These are phyloP conservation scores for Mermis nigrescens DNA, from an alignment of 2,888 invertebrate species.

Conservation along the genomic window DNA sequence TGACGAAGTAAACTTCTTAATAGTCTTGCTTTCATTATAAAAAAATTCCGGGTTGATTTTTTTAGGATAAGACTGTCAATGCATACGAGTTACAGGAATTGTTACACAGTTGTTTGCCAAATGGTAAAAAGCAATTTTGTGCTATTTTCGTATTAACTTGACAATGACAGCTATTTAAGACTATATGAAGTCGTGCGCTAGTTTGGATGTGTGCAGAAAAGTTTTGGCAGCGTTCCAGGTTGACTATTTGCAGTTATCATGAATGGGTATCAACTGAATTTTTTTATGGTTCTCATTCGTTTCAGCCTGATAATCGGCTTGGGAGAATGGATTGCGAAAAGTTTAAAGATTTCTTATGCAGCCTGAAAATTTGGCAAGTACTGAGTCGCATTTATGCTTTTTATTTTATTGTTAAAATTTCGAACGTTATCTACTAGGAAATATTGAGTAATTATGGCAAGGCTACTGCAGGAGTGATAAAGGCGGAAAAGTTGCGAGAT, in stretches of 20 bases:
- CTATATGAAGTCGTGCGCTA: constrained; percentile 79
- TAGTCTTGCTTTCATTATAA: constrained; percentile 1
- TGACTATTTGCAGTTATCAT: neutral
- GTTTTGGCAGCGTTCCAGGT: constrained; percentile 70
- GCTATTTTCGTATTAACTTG: too few relatives aligned
- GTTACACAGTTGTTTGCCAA: constrained; percentile 68
- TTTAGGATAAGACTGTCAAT: constrained; percentile 56
- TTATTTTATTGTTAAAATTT: neutral
- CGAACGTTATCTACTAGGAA: constrained; percentile 31
- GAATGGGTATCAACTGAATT: neutral
- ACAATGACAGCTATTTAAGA: too few relatives aligned
- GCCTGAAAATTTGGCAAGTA: constrained; percentile 64
- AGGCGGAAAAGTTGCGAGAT: constrained; percentile 62
- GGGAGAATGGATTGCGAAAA: constrained; percentile 63
- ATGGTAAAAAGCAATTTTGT: constrained; percentile 41
- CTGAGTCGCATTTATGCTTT: neutral
- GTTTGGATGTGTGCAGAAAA: constrained; percentile 72
- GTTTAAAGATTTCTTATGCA: constrained; percentile 75
- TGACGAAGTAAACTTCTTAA: constrained; percentile 43
- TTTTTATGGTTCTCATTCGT: too few relatives aligned
- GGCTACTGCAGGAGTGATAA: constrained; percentile 63
- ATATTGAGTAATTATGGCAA: constrained; percentile 71
- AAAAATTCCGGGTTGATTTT: neutral
- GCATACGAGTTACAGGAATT: constrained; percentile 75
- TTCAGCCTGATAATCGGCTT: constrained; percentile 20